A percentile compares a stretch with the other conserved stretches of the same genome.
Evolutionary conservation across 1,140 invertebrate genomes (phyloP).

Genomic region (Leptinotarsa undecemlineata): DNA sequence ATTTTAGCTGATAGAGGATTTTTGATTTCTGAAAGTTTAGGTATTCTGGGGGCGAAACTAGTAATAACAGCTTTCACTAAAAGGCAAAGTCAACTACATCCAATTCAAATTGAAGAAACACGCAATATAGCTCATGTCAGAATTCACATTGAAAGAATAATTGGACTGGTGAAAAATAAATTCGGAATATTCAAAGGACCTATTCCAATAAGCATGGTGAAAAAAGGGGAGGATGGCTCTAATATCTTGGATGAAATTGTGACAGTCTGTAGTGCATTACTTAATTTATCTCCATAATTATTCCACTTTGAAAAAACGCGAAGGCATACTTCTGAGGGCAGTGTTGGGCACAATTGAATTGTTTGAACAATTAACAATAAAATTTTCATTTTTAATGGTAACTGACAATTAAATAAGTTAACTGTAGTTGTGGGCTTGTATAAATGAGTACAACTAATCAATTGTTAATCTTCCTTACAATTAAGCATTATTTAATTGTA

Average conservation of each 20-base stretch:
- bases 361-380: too few species aligned
- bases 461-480: too few species aligned
- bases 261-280: slow-evolving; percentile 20
- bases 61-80: slow-evolving; percentile 28
- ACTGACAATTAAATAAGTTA: too few species aligned
- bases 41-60: slow-evolving; percentile 19
- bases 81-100: slow-evolving; percentile 22
- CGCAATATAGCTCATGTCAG: slow-evolving; percentile 15
- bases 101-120: slow-evolving; percentile 24
- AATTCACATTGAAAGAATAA: slow-evolving; percentile 25
- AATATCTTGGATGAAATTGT: slow-evolving; percentile 22
- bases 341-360: too few species aligned
- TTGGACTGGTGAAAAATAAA: slow-evolving; percentile 23
- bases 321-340: too few species aligned
- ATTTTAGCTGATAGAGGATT: slow-evolving; percentile 38
- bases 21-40: slow-evolving; percentile 19
- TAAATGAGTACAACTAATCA: too few species aligned
- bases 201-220: slow-evolving; percentile 25
- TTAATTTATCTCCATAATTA: slow-evolving; percentile 17
- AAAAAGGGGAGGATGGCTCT: slow-evolving; percentile 2
- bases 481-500: too few species aligned
- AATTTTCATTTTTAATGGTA: too few species aligned
- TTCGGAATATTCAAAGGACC: slow-evolving; percentile 17
- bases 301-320: slow-evolving; percentile 1
- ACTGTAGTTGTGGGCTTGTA: too few species aligned